These are phyloP conservation scores for Scrobipalpa atriplicella DNA, from an alignment of 2,888 invertebrate species.

Conservation along the genomic window DNA sequence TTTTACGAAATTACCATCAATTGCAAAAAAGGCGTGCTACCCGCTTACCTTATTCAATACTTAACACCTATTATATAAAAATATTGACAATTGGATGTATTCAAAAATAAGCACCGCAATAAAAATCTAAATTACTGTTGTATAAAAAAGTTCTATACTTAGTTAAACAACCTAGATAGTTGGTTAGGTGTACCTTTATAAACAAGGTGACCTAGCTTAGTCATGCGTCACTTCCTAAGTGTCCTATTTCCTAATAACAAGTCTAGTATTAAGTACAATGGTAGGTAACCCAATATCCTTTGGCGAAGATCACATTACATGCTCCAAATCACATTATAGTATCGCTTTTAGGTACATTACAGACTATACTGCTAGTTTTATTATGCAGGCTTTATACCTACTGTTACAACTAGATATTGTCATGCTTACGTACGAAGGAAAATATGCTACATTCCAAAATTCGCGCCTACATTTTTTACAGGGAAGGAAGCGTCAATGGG, in stretches of 20 bases:
- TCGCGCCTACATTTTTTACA: no score
- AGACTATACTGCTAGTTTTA: not conserved
- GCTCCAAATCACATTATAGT: not conserved
- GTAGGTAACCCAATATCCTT: conserved; percentile 16
- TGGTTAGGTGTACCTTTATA: not conserved
- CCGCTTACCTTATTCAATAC: no score
- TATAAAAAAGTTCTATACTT: no score
- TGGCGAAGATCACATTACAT: not conserved
- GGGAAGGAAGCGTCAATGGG: no score
- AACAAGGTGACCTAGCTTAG: conserved; percentile 13
- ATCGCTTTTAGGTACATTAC: not conserved
- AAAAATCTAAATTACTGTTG: no score
- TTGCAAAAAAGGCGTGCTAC: no score
- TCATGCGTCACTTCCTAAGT: conserved; percentile 17
- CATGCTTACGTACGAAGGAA: not conserved
- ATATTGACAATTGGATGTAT: no score
- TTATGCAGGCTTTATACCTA: no score
- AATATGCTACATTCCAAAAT: not conserved
- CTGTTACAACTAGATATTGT: not conserved
- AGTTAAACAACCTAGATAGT: not conserved
- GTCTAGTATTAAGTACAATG: conserved; percentile 12
- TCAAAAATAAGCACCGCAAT: no score
- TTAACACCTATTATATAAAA: no score
- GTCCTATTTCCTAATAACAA: conserved; percentile 13
- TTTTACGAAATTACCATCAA: no score